These are phyloP conservation scores for Gouania willdenowi DNA, from an alignment of 2,797 vertebrate species.

Conservation along the genomic window DNA sequence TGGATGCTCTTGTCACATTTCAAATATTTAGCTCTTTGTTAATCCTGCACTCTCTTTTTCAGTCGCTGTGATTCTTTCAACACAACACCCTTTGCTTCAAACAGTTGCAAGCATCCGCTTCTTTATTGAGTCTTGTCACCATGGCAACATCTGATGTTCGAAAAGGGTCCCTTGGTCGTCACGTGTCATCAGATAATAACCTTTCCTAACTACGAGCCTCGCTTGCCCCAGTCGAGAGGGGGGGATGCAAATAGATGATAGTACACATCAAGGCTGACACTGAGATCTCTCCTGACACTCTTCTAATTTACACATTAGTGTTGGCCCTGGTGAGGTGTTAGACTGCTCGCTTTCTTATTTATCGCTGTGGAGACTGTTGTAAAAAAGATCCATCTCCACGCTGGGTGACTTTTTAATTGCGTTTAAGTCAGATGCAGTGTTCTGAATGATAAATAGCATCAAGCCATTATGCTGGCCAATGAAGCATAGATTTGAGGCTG, in stretches of 20 bases:
- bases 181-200: slow-evolving; percentile 3
- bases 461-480: too few species aligned
- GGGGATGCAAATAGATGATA: slow-evolving; percentile 17
- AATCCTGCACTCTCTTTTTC: too few species aligned
- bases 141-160: slow-evolving; percentile 11
- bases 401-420: too few species aligned
- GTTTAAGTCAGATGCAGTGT: too few species aligned
- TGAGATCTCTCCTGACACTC: slow-evolving; percentile 11
- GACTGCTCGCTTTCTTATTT: too few species aligned
- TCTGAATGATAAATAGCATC: too few species aligned
- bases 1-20: too few species aligned
- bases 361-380: too few species aligned
- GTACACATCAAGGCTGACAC: slow-evolving; percentile 14
- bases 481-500: too few species aligned
- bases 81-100: not conserved
- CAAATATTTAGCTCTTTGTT: too few species aligned
- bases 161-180: not conserved
- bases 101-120: slow-evolving; percentile 1
- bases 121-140: slow-evolving; percentile 17
- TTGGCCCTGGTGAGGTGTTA: too few species aligned
- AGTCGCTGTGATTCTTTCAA: not conserved
- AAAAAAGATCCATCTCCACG: too few species aligned
- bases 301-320: slow-evolving; percentile 24
- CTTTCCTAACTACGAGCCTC: not conserved
- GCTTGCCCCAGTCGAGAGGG: not conserved